Conservation (phyloP, 2,113 vertebrate species). For the Cyphomyrus discorhynchus region DNA sequence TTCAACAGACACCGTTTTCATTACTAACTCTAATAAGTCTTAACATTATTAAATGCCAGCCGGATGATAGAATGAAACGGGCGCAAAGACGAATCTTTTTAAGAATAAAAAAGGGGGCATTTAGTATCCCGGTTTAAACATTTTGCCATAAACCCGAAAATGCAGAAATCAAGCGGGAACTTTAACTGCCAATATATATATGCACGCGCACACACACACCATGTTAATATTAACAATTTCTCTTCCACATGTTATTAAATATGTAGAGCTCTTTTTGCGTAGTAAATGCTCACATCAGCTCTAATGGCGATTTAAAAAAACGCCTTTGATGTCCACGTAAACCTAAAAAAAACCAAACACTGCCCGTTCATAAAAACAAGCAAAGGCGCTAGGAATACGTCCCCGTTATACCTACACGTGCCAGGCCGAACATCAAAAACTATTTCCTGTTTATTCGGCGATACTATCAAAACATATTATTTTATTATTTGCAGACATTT, state of each 20-base stretch:
- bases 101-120: slow-evolving; percentile 59
- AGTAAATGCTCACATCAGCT: not conserved
- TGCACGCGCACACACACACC: not conserved
- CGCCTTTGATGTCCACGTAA: not conserved
- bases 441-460: not conserved
- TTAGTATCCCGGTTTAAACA: slow-evolving; percentile 47
- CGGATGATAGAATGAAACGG: slow-evolving; percentile 78
- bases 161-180: slow-evolving; percentile 24
- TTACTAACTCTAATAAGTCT: slow-evolving; percentile 95
- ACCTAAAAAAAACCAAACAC: not conserved
- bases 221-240: not conserved
- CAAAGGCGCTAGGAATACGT: not conserved
- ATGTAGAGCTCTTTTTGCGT: not conserved
- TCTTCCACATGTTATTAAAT: not conserved
- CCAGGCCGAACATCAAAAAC: not conserved
- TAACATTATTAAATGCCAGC: slow-evolving; percentile 95
- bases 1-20: slow-evolving; percentile 82
- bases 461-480: not conserved
- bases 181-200: slow-evolving; percentile 10
- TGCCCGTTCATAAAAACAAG: not conserved
- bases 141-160: slow-evolving; percentile 45
- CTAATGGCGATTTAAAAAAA: not conserved
- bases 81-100: slow-evolving; percentile 71
- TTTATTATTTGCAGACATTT: slow-evolving; percentile 3
- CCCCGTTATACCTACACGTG: not conserved